Evolutionary conservation across 2,797 vertebrate species (phyloP).

Genomic region (Schizothorax lantsangensis): DNA sequence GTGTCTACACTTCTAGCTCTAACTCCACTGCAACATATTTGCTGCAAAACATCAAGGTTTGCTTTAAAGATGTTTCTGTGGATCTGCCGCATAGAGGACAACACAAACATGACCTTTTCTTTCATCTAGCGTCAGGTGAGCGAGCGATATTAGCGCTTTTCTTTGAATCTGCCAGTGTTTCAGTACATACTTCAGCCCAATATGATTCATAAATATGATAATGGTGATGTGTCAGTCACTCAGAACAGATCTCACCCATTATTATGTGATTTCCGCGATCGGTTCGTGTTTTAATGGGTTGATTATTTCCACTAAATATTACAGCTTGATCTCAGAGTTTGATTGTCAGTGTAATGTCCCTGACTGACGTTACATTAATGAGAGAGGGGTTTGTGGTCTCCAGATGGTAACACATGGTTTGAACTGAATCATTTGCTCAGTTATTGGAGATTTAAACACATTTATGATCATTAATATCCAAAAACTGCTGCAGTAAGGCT

Average conservation of each 20-base stretch:
- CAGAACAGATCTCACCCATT: not conserved
- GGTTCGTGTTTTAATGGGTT: not conserved
- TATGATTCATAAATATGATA: not conserved
- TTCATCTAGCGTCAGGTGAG: slow-evolving; percentile 83
- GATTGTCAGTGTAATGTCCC: not conserved
- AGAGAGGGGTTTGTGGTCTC: not conserved
- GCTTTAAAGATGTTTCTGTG: slow-evolving; percentile 68
- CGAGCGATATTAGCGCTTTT: not conserved
- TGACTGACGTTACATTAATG: not conserved
- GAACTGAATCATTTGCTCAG: not conserved
- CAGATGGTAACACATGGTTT: not conserved
- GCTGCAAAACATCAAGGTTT: slow-evolving; percentile 25
- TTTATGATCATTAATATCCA: not conserved
- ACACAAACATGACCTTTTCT: slow-evolving; percentile 54
- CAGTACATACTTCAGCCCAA: not conserved
- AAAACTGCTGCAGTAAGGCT: not conserved
- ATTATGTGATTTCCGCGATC: not conserved
- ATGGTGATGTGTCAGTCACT: slow-evolving; percentile 44
- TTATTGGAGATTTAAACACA: not conserved
- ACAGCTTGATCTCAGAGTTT: not conserved
- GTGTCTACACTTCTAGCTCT: not conserved
- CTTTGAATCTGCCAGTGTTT: not conserved
- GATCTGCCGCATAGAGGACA: slow-evolving; percentile 59
- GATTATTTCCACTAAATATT: not conserved
- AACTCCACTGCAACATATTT: slow-evolving; percentile 29